Conservation (phyloP, 2,888 invertebrate genomes). For the Caradrina clavipalpis region DNA sequence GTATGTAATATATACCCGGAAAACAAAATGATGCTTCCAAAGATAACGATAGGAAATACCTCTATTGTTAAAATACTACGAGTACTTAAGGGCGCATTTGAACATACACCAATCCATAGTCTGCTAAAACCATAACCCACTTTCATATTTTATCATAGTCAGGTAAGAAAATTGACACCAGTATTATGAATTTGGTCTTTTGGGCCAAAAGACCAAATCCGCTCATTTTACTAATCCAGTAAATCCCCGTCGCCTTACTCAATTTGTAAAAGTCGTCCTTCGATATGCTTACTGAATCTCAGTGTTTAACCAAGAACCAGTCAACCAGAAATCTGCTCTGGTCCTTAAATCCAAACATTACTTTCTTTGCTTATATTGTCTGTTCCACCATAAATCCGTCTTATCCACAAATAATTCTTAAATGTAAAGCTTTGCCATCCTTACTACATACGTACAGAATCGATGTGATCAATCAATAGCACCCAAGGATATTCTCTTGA, state of each 20-base stretch:
- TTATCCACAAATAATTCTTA: not conserved
- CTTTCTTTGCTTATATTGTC: not conserved
- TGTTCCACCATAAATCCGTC: not conserved
- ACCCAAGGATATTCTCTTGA: constrained; percentile 25
- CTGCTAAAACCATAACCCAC: no score
- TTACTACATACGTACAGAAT: constrained; percentile 3
- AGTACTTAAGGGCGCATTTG: not conserved
- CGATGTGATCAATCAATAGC: constrained; percentile 29
- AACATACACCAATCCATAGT: no score
- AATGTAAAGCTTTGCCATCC: constrained; percentile 23
- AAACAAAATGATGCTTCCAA: not conserved
- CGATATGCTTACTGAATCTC: not conserved
- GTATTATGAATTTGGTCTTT: not conserved
- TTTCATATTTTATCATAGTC: no score
- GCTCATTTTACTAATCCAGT: no score
- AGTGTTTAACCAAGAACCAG: not conserved
- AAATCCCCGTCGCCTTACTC: not conserved
- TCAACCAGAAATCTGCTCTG: not conserved
- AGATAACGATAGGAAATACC: not conserved
- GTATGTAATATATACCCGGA: no score
- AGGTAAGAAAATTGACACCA: not conserved
- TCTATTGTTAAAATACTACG: not conserved
- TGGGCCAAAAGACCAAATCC: not conserved
- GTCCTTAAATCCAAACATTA: not conserved
- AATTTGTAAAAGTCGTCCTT: not conserved